Conservation (phyloP, 2,888 invertebrate genomes). For the Dasysyrphus tricinctus region DNA sequence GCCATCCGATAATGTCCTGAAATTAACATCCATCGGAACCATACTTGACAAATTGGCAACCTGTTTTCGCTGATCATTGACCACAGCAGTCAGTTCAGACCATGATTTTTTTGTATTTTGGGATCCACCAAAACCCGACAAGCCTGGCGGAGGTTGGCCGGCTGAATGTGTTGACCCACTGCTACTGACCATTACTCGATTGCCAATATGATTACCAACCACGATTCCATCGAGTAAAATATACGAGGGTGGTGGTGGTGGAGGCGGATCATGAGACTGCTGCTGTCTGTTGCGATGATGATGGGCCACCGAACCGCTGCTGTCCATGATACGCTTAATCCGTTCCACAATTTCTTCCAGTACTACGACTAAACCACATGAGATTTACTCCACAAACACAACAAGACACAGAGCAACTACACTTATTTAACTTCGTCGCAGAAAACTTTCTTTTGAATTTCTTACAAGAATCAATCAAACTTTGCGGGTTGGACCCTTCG, state of each 20-base stretch:
- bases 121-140: constrained; percentile 32
- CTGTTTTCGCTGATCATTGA: constrained; percentile 91
- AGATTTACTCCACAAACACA: constrained; percentile 44
- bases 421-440: constrained; percentile 18
- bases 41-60: constrained; percentile 91
- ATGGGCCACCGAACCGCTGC: constrained; percentile 75
- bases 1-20: constrained; percentile 90
- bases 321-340: constrained; percentile 74
- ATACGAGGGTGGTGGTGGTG: constrained; percentile 80
- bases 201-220: constrained; percentile 79
- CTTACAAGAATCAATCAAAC: background rate
- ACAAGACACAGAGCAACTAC: background rate
- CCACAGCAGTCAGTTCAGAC: constrained; percentile 91
- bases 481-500: background rate
- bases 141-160: constrained; percentile 45
- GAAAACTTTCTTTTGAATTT: constrained; percentile 15
- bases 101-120: constrained; percentile 85
- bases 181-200: constrained; percentile 79
- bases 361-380: constrained; percentile 66
- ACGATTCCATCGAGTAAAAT: constrained; percentile 81
- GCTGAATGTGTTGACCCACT: constrained; percentile 68
- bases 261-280: constrained; percentile 79
- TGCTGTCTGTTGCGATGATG: constrained; percentile 76
- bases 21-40: constrained; percentile 92
- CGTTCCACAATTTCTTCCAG: constrained; percentile 71